phyloP scores from a whole-genome alignment of 1,140 invertebrate genomes.

The Trichonephila clavipes region DNA sequence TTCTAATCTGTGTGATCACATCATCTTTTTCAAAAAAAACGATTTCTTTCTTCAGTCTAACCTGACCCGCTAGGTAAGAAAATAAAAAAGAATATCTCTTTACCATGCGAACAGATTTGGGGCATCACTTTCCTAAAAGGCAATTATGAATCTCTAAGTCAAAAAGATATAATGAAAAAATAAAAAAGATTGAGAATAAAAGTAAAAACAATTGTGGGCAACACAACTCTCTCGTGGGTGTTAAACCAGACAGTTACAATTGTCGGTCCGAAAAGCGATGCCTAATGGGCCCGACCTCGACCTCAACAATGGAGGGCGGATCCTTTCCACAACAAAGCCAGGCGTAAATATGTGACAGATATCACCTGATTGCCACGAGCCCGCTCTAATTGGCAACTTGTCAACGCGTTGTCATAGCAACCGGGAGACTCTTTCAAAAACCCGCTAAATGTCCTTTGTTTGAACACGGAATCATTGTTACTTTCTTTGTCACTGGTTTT shows the following conservation, averaged over 20 bases:
- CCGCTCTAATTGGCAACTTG: constrained; percentile 72
- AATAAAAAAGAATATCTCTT: not conserved
- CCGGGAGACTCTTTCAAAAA: constrained; percentile 34
- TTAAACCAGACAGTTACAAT: constrained; percentile 10
- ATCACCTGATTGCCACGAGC: constrained; percentile 52
- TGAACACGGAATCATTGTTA: constrained; percentile 53
- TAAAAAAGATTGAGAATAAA: not conserved
- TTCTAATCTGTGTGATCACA: not conserved
- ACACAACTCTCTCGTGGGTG: constrained; percentile 36
- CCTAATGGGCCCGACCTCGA: constrained; percentile 62
- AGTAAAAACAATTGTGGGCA: not conserved
- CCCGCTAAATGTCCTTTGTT: constrained; percentile 63
- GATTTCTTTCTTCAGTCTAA: not conserved
- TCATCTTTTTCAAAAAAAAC: not conserved
- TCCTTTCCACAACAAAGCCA: constrained; percentile 24
- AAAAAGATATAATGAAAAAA: not conserved
- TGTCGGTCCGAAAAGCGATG: not conserved
- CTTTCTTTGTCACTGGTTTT: constrained; percentile 31
- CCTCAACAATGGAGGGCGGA: constrained; percentile 61
- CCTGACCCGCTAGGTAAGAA: not conserved
- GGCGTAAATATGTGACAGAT: constrained; percentile 68
- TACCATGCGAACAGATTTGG: not conserved
- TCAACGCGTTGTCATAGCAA: constrained; percentile 57
- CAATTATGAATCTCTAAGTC: constrained; percentile 30
- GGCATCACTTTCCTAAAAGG: constrained; percentile 51